These are phyloP conservation scores for Loxodonta africana DNA, from an alignment of 2,113 vertebrate genomes.

Conservation along the genomic window DNA sequence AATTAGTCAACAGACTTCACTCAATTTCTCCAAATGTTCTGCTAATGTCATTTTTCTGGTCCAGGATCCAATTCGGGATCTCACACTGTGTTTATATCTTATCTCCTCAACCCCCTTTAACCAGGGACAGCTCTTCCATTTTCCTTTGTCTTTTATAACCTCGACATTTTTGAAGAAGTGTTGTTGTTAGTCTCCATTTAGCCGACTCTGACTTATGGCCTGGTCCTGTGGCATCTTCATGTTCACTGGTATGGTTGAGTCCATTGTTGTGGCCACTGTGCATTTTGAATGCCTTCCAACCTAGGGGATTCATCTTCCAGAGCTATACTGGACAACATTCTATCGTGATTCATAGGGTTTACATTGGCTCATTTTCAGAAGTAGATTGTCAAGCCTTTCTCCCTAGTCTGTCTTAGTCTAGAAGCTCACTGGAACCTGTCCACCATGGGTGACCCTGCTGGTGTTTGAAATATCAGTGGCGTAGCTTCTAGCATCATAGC, in stretches of 20 bases:
- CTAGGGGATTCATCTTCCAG: too few species aligned
- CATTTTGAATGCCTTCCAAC: neutral
- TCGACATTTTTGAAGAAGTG: neutral
- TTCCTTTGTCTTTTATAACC: too few species aligned
- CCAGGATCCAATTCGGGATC: neutral
- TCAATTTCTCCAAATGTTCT: neutral
- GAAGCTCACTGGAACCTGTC: neutral
- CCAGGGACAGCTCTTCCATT: neutral
- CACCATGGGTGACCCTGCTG: neutral
- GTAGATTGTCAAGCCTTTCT: neutral
- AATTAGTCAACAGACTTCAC: neutral
- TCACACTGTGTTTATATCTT: neutral
- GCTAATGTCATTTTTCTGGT: neutral
- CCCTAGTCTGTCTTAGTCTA: neutral
- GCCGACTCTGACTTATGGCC: neutral
- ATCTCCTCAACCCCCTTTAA: neutral
- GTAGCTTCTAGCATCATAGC: neutral
- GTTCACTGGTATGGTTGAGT: neutral
- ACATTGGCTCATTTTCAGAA: neutral
- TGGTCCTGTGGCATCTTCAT: too few species aligned
- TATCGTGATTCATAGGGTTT: too few species aligned
- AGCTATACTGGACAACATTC: too few species aligned
- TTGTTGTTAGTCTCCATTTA: neutral
- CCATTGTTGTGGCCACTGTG: neutral
- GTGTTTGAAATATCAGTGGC: too few species aligned